These are phyloP conservation scores for Teleogryllus oceanicus DNA, from an alignment of 2,888 invertebrate species.

Conservation along the genomic window DNA sequence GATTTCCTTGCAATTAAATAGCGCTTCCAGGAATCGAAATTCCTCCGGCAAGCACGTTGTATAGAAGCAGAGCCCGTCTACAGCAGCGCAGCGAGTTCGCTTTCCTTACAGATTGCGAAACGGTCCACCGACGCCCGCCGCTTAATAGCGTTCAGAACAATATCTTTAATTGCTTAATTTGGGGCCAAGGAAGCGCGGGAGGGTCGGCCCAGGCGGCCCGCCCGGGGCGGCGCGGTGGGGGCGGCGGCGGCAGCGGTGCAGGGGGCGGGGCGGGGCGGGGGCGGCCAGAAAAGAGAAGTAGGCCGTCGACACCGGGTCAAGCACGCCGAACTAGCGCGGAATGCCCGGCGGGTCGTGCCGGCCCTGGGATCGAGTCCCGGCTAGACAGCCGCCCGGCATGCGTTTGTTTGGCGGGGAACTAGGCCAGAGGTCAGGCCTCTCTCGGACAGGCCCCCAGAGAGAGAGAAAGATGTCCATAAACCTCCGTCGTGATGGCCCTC, in stretches of 20 bases:
- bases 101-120: background rate
- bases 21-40: too few relatives aligned
- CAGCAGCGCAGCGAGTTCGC: background rate
- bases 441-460: background rate
- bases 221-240: background rate
- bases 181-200: background rate
- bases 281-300: background rate
- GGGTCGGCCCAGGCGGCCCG: background rate
- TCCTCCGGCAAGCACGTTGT: too few relatives aligned
- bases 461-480: slow-evolving; percentile 1
- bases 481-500: background rate
- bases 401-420: background rate
- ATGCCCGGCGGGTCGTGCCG: background rate
- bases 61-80: too few relatives aligned
- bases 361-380: background rate
- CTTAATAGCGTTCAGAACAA: background rate
- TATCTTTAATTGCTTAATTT: slow-evolving; percentile 10
- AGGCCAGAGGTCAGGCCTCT: background rate
- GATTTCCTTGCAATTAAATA: too few relatives aligned
- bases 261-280: background rate
- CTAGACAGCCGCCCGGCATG: background rate
- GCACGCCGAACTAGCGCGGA: background rate
- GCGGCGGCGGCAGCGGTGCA: background rate
- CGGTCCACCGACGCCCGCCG: background rate
- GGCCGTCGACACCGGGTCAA: background rate